Conservation (phyloP, 2,888 invertebrate genomes). For the Leptinotarsa tumamoca region DNA sequence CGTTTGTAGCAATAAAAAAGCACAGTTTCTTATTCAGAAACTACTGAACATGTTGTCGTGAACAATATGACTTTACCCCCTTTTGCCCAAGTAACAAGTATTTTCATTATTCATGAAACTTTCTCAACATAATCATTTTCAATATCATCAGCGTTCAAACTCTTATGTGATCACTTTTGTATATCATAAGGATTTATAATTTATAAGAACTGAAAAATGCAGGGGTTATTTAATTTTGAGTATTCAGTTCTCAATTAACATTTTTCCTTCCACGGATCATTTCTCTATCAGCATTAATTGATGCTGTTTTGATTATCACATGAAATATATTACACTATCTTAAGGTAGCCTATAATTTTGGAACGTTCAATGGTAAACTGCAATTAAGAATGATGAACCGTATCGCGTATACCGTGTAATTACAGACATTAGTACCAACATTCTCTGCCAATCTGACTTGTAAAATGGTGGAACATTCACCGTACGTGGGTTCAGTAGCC, state of each 20-base stretch:
- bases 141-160: neutral
- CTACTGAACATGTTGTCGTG: no score
- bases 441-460: constrained; percentile 29
- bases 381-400: constrained; percentile 38
- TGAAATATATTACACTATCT: constrained; percentile 26
- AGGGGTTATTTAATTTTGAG: no score
- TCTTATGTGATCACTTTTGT: no score
- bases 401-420: constrained; percentile 33
- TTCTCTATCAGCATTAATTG: constrained; percentile 12
- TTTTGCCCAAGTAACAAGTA: no score
- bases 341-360: constrained; percentile 37
- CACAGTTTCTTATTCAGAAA: no score
- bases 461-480: constrained; percentile 23
- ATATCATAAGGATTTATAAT: no score
- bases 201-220: no score
- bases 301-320: constrained; percentile 28
- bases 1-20: no score
- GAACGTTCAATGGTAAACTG: constrained; percentile 36
- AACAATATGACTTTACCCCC: no score
- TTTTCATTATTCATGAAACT: no score
- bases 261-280: neutral
- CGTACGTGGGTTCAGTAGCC: constrained; percentile 34
- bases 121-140: no score
- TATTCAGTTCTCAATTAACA: no score
- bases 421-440: constrained; percentile 30